phyloP scores from a whole-genome alignment of 1,140 invertebrate species.

The Bicyclus anynana region DNA sequence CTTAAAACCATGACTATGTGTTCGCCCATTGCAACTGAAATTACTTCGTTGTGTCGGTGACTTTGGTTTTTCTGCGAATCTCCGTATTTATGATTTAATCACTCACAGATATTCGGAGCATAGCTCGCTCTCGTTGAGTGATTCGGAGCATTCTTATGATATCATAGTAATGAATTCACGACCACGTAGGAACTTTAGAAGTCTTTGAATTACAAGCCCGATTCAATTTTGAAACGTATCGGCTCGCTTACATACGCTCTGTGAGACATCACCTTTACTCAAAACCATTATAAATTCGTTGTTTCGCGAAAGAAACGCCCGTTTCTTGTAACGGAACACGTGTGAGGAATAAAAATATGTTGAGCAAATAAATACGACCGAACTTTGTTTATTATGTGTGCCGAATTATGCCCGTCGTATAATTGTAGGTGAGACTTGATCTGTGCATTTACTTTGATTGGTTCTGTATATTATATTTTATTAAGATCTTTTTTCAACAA shows the following conservation, averaged over 20 bases:
- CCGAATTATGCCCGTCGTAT: constrained; percentile 44
- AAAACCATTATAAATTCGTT: constrained; percentile 2
- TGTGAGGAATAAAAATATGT: constrained; percentile 45
- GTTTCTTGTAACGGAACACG: constrained; percentile 23
- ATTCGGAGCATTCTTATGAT: no score
- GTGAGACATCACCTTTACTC: background rate
- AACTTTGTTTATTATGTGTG: constrained; percentile 43
- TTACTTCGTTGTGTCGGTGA: no score
- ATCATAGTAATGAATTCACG: no score
- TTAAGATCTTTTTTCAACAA: background rate
- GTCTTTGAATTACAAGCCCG: no score
- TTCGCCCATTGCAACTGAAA: no score
- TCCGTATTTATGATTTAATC: no score
- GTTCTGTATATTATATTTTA: constrained; percentile 23
- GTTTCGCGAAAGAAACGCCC: constrained; percentile 7
- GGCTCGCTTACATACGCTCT: background rate
- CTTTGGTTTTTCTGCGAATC: no score
- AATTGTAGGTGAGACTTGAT: constrained; percentile 26
- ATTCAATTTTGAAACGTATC: no score
- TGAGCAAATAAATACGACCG: constrained; percentile 41
- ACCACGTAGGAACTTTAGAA: no score
- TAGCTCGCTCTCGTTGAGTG: no score
- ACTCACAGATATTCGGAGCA: no score
- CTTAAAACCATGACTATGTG: no score
- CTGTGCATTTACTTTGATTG: background rate